Evolutionary conservation across 2,888 invertebrate genomes (phyloP).

Genomic region (Adela reaumurella): DNA sequence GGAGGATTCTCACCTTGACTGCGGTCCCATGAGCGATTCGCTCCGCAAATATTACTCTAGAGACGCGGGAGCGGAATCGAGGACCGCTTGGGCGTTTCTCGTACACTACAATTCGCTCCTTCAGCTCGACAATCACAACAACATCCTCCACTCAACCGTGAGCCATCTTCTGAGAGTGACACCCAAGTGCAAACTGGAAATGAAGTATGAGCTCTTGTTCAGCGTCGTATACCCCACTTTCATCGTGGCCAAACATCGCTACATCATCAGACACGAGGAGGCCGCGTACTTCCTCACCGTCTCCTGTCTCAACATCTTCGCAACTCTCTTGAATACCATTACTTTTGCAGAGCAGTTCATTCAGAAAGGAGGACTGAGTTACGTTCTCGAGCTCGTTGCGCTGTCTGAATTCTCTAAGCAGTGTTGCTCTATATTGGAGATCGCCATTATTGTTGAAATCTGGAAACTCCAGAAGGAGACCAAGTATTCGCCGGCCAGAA

Average conservation of each 20-base stretch:
- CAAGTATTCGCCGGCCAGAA: conserved; percentile 22
- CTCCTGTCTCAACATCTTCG: conserved; percentile 58
- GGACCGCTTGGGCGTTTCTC: conserved; percentile 53
- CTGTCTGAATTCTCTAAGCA: conserved; percentile 53
- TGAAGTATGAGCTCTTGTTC: conserved; percentile 56
- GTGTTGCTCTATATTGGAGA: conserved; percentile 59
- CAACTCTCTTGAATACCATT: conserved; percentile 51
- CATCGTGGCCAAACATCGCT: conserved; percentile 48
- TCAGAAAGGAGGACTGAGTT: conserved; percentile 52
- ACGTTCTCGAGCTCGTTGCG: conserved; percentile 51
- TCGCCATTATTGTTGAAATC: conserved; percentile 58
- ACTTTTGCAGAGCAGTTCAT: conserved; percentile 58
- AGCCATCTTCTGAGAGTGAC: conserved; percentile 57
- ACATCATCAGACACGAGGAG: conserved; percentile 40
- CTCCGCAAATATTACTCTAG: conserved; percentile 25
- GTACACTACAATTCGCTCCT: conserved; percentile 56
- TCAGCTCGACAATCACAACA: conserved; percentile 47
- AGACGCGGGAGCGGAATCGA: conserved; percentile 28
- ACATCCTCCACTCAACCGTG: conserved; percentile 53
- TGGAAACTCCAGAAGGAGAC: conserved; percentile 38
- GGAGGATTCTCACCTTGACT: conserved; percentile 18
- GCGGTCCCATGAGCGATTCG: background rate
- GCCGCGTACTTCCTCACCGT: conserved; percentile 54
- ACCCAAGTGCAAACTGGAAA: conserved; percentile 47
- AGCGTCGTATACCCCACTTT: conserved; percentile 61